phyloP scores from a whole-genome alignment of 2,797 vertebrate species.

The Notoglanidium macrostoma region DNA sequence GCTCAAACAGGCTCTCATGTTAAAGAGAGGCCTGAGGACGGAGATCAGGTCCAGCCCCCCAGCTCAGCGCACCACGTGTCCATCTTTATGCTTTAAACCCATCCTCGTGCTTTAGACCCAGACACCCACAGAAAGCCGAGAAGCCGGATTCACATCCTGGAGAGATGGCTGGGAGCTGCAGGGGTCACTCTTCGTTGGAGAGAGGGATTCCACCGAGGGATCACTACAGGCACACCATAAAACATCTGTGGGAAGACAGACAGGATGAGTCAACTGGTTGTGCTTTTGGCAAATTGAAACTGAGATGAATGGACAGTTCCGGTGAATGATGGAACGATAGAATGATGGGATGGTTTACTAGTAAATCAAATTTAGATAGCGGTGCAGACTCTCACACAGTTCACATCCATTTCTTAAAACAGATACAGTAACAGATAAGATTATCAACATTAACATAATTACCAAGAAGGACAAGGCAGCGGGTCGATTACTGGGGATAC shows the following conservation, averaged over 20 bases:
- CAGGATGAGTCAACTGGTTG: not conserved
- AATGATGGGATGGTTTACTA: not conserved
- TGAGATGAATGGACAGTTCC: conserved; percentile 8
- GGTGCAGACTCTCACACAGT: not conserved
- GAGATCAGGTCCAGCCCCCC: conserved; percentile 72
- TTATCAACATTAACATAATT: not conserved
- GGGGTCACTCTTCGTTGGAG: conserved; percentile 59
- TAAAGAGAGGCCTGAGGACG: conserved; percentile 70
- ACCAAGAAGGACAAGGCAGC: not conserved
- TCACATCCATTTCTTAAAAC: not conserved
- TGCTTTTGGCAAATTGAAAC: conserved; percentile 15
- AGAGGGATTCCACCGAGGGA: conserved; percentile 53
- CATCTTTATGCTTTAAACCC: conserved; percentile 74
- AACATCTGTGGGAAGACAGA: conserved; percentile 49
- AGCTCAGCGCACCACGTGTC: conserved; percentile 65
- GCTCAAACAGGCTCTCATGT: conserved; percentile 90
- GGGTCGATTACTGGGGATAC: not conserved
- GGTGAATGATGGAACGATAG: not conserved
- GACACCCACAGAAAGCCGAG: conserved; percentile 13
- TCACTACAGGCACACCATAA: conserved; percentile 53
- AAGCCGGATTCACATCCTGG: conserved; percentile 49
- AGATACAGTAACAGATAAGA: not conserved
- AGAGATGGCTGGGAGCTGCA: not conserved
- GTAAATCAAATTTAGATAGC: not conserved
- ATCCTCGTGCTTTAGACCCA: conserved; percentile 68